Conservation (phyloP, 2,888 invertebrate genomes). For the Seira ritae region DNA sequence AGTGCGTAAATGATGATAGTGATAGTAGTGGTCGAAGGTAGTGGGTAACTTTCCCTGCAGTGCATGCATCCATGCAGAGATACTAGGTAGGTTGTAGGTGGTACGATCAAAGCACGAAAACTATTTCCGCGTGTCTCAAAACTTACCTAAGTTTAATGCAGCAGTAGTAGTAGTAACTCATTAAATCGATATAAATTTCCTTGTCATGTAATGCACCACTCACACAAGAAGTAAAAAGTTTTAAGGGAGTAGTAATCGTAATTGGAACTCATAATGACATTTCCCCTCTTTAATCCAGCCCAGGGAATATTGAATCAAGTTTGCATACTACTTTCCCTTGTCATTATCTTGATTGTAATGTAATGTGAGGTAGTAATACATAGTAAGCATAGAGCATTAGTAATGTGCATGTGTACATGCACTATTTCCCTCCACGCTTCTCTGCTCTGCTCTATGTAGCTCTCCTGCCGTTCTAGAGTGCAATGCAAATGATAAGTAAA, state of each 20-base stretch:
- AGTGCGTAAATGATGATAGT: conserved; percentile 34
- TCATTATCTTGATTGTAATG: not conserved
- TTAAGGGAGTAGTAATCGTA: too few relatives aligned
- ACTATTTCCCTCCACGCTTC: not conserved
- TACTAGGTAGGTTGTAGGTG: too few relatives aligned
- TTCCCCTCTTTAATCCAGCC: conserved; percentile 21
- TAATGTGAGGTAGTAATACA: too few relatives aligned
- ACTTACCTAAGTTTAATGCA: not conserved
- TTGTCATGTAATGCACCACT: conserved; percentile 14
- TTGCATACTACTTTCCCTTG: not conserved
- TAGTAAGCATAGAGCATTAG: too few relatives aligned
- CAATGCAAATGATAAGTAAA: not conserved
- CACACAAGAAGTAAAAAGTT: not conserved
- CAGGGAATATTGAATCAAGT: not conserved
- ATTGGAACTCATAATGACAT: conserved; percentile 39
- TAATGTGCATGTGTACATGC: not conserved
- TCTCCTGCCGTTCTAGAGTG: too few relatives aligned
- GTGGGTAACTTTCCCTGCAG: not conserved
- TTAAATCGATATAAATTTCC: conserved; percentile 47
- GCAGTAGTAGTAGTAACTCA: not conserved
- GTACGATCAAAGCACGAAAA: not conserved
- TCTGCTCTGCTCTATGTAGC: too few relatives aligned
- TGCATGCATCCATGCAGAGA: conserved; percentile 8
- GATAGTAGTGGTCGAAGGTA: too few relatives aligned
- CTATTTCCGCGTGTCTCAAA: not conserved